Base-by-base conservation (phyloP, 2,797 vertebrate genomes). In the Tapera naevia region DNA sequence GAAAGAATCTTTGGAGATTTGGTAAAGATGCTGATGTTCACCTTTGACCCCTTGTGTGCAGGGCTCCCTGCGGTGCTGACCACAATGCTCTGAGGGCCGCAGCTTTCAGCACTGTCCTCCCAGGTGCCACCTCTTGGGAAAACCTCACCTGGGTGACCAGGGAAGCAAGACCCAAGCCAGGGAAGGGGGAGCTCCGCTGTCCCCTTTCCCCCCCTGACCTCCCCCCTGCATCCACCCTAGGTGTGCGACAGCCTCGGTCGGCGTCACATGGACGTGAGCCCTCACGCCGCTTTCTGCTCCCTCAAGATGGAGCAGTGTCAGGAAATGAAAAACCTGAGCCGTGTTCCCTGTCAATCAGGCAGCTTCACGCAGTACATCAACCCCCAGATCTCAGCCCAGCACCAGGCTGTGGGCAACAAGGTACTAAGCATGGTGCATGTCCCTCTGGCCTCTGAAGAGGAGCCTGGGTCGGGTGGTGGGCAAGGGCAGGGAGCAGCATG, bases 291-390 rank as follows among this genome's bases (percentile, higher is more conserved):
- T 7, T 98, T 98, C 97, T 98, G 98, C 93, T 98, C 98, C 0
- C 95, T 98, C 85, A 98, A 98, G 93, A 95, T 78, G 88, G 98
- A 98, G 88, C 98, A 98, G 85, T 98, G 98, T 81, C 93, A 93
- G 37, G 76, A 96, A 3, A 65, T 79, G 57, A 12, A 43, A 37
- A 90, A 32, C 22, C 80, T 98, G 83, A 91, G 91, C 61, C 97
- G 97, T 0, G 94, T 97, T 27, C 78, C 0, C 7, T 98, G 98
- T 0, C 9, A 51, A 14, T 32, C 5, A 0, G 79, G 86, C 33
- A 25, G 45, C 58, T 97, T 96, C 79, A 94, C 22, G 5, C 6
- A 73, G 62, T 98, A 98, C 87, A 64, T 97, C 91, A 98, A 94
- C 83, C 95, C 97, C 7, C 84, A 95, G 57, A 95, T 98, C 58